Evolutionary conservation across 2,888 invertebrate species (phyloP).

Genomic region (Neoascia interrupta): DNA sequence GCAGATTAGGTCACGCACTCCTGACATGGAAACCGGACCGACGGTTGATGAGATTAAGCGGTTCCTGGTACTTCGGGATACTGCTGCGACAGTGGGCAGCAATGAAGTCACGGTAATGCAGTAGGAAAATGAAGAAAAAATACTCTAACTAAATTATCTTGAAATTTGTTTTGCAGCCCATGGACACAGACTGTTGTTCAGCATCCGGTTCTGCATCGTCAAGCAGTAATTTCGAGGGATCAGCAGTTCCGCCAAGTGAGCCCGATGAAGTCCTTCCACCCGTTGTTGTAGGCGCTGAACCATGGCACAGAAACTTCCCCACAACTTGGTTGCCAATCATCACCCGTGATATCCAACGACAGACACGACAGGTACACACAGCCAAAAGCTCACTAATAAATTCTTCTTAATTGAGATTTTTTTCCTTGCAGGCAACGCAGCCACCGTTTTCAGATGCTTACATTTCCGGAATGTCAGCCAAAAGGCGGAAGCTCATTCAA

Average conservation of each 20-base stretch:
- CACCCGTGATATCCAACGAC: slow-evolving; percentile 87
- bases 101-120: slow-evolving; percentile 51
- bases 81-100: slow-evolving; percentile 14
- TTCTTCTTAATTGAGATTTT: background rate
- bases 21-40: slow-evolving; percentile 59
- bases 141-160: background rate
- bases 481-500: slow-evolving; percentile 88
- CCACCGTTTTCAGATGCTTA: slow-evolving; percentile 93
- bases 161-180: slow-evolving; percentile 73
- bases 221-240: slow-evolving; percentile 45
- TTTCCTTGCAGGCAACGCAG: slow-evolving; percentile 75
- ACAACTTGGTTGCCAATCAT: slow-evolving; percentile 94
- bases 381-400: background rate
- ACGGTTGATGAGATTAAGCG: slow-evolving; percentile 45
- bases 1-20: slow-evolving; percentile 73
- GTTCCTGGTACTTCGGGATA: slow-evolving; percentile 40
- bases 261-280: slow-evolving; percentile 79
- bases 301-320: slow-evolving; percentile 84
- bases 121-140: background rate
- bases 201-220: slow-evolving; percentile 48
- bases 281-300: slow-evolving; percentile 81
- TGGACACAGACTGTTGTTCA: slow-evolving; percentile 80
- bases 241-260: slow-evolving; percentile 72
- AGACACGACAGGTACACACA: slow-evolving; percentile 81
- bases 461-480: slow-evolving; percentile 92